Percentiles rank a stretch among this genome's conserved stretches.
Evolutionary conservation across 1,140 invertebrate genomes (phyloP).

Genomic region (Pygmarrhopalites habei): DNA sequence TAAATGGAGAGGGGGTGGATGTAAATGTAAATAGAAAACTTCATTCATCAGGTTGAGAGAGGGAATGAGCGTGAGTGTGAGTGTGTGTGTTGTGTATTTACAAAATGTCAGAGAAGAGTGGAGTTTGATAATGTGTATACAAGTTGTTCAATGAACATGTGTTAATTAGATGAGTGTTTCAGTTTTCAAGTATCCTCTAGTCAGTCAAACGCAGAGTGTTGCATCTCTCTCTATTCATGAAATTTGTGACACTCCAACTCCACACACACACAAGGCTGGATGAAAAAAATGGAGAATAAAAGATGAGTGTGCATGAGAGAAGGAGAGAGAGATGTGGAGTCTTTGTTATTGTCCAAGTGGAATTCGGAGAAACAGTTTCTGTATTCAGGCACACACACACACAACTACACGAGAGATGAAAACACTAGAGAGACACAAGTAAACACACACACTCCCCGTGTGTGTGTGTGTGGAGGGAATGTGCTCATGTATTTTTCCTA

Average conservation of each 20-base stretch:
- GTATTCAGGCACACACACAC: neutral
- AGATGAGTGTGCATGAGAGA: constrained; percentile 1
- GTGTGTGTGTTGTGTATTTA: neutral
- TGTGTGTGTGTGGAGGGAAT: no score
- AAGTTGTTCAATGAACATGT: neutral
- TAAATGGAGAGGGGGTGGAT: no score
- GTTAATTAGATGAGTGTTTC: constrained; percentile 13
- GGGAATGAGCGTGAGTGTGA: neutral
- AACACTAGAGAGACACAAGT: no score
- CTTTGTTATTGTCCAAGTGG: neutral
- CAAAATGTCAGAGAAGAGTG: neutral
- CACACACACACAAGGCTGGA: neutral
- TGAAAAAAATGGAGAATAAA: neutral
- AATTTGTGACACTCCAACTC: neutral
- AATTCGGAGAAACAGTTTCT: constrained; percentile 4
- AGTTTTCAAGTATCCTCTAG: neutral
- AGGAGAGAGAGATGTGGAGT: no score
- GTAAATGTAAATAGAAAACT: no score
- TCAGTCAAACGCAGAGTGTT: neutral
- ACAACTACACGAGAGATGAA: no score
- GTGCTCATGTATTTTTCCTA: no score
- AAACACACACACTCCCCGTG: no score
- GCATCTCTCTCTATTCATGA: neutral
- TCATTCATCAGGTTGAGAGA: no score
- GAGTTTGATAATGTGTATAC: neutral